Evolutionary conservation across 23 tunicate species (phyloP).

Genomic region (Botrylloides violaceus): DNA sequence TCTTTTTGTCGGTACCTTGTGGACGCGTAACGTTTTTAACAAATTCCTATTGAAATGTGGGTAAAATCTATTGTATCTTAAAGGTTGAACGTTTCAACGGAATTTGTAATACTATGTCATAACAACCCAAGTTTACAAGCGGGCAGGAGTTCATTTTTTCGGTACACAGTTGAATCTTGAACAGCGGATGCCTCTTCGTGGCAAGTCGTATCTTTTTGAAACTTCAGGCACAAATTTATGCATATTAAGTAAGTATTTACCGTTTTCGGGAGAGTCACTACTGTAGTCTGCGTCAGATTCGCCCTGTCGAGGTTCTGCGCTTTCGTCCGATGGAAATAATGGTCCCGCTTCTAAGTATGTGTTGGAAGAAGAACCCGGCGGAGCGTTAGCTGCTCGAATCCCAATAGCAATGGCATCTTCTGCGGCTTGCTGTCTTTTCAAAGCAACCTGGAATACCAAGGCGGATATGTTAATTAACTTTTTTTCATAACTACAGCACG

Average conservation of each 20-base stretch:
- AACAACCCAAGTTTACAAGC: too few species aligned
- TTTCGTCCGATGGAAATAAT: slow-evolving; percentile 21
- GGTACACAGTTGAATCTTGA: too few species aligned
- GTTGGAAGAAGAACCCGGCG: background rate
- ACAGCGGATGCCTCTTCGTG: too few species aligned
- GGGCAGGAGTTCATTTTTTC: too few species aligned
- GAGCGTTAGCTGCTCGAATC: slow-evolving; percentile 31
- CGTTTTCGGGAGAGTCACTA: slow-evolving; percentile 10
- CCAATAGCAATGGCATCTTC: slow-evolving; percentile 98
- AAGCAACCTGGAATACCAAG: slow-evolving; percentile 86
- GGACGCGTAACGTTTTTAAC: background rate
- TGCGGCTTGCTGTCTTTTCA: slow-evolving; percentile 93
- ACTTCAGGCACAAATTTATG: too few species aligned
- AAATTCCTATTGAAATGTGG: background rate
- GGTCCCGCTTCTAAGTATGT: slow-evolving; percentile 34
- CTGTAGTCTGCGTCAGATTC: slow-evolving; percentile 12
- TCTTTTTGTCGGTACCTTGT: background rate
- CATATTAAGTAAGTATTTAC: too few species aligned
- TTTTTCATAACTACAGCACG: background rate
- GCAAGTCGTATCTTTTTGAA: too few species aligned
- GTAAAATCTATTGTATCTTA: background rate
- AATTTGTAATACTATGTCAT: background rate
- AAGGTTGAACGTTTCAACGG: background rate
- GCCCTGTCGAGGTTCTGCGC: background rate
- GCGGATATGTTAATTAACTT: too few species aligned